Evolutionary conservation across 2,797 vertebrate genomes (phyloP), one percentile per base, ranked within the genome.

Genomic region (Falco naumanni): DNA sequence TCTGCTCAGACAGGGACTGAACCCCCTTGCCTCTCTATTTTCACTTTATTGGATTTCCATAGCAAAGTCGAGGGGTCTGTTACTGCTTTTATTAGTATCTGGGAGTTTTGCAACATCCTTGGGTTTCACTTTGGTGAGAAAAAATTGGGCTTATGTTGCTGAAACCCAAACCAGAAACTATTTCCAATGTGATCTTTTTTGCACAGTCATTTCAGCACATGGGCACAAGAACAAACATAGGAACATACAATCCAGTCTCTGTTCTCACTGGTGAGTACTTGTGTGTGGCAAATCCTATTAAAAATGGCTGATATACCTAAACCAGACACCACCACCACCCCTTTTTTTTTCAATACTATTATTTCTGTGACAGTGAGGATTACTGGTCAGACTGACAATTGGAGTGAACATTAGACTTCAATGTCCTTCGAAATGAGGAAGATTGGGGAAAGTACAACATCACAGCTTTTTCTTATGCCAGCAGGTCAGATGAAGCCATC

Each of bases 81-180:
- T 77, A 37, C n/a, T 63, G 56, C 45, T 90, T 94, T 92, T 93
- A 74, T 77, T 87, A 63, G 41, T 66, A n/a, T 60, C 56, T 68
- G 53, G 26, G 78, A 94, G 64, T 57, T 95, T 83, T 89, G 25
- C 48, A n/a, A 20, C 83, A 61, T 74, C 54, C 37, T 43, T 43
- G 41, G 21, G 43, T 81, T 76, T 94, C 60, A 34, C 53, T 82
- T 87, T 48, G 48, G 83, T 71, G 84, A 88, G 79, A 64, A 93
- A 91, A 89, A 69, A 59, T 25, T 29, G 7, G 41, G 31, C n/a
- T 89, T 5, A 10, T 15, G 16, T 45, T 91, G 43, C 64, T 87
- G 76, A 95, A 94, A 90, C 28, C 37, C 50, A 87, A 64, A 91
- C 45, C 31, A 87, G 60, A 77, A 91, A 29, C 43, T 90, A 69